Evolutionary conservation across 1,140 invertebrate genomes (phyloP).

Genomic region (Plodia interpunctella): DNA sequence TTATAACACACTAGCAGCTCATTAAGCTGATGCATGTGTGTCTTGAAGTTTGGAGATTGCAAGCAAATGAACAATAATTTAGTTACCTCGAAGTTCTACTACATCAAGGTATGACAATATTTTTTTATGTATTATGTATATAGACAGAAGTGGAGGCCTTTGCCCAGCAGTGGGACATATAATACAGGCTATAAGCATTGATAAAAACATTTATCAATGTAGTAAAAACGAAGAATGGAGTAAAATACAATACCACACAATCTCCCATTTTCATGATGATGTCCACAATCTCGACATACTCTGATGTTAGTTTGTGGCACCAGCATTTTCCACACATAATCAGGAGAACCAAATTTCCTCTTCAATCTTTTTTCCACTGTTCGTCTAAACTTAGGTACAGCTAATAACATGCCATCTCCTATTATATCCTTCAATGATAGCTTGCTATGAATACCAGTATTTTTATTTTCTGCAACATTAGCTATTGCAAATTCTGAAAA

Average conservation of each 20-base stretch:
- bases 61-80: no score
- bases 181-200: no score
- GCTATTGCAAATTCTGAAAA: constrained; percentile 55
- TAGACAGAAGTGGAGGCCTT: no score
- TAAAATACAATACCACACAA: constrained; percentile 82
- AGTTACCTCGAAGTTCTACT: no score
- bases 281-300: constrained; percentile 87
- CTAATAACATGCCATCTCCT: constrained; percentile 87
- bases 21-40: no score
- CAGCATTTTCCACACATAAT: constrained; percentile 82
- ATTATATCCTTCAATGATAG: constrained; percentile 80
- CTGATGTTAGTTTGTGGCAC: constrained; percentile 85
- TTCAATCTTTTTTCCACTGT: constrained; percentile 84
- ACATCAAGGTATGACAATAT: no score
- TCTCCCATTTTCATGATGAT: constrained; percentile 84
- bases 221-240: no score
- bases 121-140: no score
- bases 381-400: constrained; percentile 87
- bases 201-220: no score
- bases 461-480: constrained; percentile 39
- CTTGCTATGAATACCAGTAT: constrained; percentile 25
- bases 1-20: no score
- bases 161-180: no score
- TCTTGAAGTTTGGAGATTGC: no score
- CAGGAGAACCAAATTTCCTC: constrained; percentile 82